Evolutionary conservation across 2,797 vertebrate genomes (phyloP).

Genomic region (Echeneis naucrates): DNA sequence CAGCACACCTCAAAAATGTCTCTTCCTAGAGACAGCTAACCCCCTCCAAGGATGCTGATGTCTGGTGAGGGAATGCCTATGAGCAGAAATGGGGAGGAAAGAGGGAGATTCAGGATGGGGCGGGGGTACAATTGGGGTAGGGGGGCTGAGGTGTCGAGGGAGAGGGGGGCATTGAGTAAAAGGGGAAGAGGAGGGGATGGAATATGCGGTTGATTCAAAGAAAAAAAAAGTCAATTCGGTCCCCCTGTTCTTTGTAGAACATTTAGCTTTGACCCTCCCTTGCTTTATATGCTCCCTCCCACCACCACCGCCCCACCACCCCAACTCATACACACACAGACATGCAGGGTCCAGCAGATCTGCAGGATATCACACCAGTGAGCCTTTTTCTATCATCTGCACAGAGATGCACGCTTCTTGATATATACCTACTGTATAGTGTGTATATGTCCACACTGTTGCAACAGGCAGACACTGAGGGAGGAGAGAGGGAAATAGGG

Average conservation of each 20-base stretch:
- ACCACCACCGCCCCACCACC: too few relatives aligned
- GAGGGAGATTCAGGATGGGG: constrained; percentile 60
- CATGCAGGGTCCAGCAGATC: constrained; percentile 85
- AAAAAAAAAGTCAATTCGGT: constrained; percentile 83
- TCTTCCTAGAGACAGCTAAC: constrained; percentile 83
- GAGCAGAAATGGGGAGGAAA: constrained; percentile 74
- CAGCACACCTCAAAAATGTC: constrained; percentile 83
- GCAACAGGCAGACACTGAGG: constrained; percentile 85
- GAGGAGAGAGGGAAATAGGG: constrained; percentile 83
- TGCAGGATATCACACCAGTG: constrained; percentile 84
- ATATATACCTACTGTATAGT: constrained; percentile 82
- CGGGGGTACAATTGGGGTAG: constrained; percentile 52
- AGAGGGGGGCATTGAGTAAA: constrained; percentile 62
- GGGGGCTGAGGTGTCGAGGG: too few relatives aligned
- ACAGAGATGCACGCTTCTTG: constrained; percentile 80
- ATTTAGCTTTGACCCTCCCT: constrained; percentile 97
- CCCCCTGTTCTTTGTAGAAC: constrained; percentile 93
- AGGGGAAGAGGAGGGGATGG: constrained; percentile 69
- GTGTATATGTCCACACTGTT: constrained; percentile 82
- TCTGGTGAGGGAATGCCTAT: constrained; percentile 85
- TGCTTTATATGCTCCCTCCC: constrained; percentile 89
- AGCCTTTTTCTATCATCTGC: constrained; percentile 82
- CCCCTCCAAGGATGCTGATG: constrained; percentile 87
- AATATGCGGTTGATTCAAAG: constrained; percentile 78
- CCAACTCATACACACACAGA: constrained; percentile 69